Percentiles rank a stretch among this genome's conserved stretches.
Evolutionary conservation across 1,140 invertebrate genomes (phyloP).

Genomic region (Aphidius gifuensis): DNA sequence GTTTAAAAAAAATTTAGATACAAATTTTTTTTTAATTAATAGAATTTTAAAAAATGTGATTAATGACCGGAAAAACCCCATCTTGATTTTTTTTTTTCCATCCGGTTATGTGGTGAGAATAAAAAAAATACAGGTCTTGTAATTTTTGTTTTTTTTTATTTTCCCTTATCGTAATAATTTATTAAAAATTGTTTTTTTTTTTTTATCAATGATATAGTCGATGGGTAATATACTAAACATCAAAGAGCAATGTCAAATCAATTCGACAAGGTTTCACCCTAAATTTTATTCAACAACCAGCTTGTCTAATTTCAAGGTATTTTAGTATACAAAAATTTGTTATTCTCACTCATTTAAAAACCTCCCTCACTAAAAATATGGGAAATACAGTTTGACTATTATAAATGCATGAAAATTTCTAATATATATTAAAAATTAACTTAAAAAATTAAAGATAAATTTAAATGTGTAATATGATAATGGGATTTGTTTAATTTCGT

Average conservation of each 20-base stretch:
- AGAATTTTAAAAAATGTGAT: constrained; percentile 8
- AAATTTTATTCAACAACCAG: constrained; percentile 29
- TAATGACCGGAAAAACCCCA: constrained; percentile 9
- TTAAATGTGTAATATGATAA: no score
- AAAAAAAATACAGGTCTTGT: not conserved
- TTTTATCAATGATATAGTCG: constrained; percentile 7
- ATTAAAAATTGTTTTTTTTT: not conserved
- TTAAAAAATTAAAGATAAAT: no score
- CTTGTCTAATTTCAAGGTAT: constrained; percentile 52
- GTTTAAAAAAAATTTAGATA: constrained; percentile 15
- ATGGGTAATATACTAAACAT: constrained; percentile 18
- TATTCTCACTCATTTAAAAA: no score
- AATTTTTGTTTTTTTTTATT: constrained; percentile 3
- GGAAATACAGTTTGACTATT: no score
- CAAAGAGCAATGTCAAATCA: constrained; percentile 43
- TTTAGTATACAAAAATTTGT: constrained; percentile 28
- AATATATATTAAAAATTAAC: no score
- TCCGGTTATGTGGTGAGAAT: not conserved
- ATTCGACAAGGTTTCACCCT: constrained; percentile 36
- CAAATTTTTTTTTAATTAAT: constrained; percentile 5
- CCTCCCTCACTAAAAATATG: no score
- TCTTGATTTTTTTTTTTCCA: not conserved
- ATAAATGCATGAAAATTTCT: no score
- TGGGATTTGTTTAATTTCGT: no score
- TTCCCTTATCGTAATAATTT: not conserved